These are phyloP conservation scores for Lepisosteus oculatus DNA, from an alignment of 2,113 vertebrate genomes.

Conservation along the genomic window DNA sequence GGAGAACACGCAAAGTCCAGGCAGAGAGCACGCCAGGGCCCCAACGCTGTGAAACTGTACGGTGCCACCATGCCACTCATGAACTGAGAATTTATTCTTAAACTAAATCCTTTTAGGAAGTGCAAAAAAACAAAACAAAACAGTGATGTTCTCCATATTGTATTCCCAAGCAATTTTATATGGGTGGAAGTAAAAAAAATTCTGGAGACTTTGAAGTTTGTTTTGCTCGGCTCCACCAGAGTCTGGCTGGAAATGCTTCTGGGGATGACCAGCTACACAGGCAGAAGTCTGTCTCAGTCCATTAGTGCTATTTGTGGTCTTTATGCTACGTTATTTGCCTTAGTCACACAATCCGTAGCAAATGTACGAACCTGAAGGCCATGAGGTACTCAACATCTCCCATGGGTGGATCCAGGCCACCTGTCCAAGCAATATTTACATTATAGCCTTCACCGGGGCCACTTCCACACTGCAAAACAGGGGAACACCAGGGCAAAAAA, in stretches of 20 bases:
- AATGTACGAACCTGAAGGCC: conserved; percentile 73
- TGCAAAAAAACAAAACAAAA: too few relatives aligned
- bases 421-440: conserved; percentile 80
- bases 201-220: not conserved
- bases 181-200: too few relatives aligned
- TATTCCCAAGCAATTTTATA: too few relatives aligned
- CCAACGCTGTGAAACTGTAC: too few relatives aligned
- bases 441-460: conserved; percentile 66
- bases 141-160: too few relatives aligned
- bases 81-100: too few relatives aligned
- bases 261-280: not conserved
- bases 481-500: conserved; percentile 43
- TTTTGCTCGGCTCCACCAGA: not conserved
- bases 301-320: conserved; percentile 19
- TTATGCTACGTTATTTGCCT: conserved; percentile 7
- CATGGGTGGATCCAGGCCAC: conserved; percentile 74
- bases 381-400: conserved; percentile 72
- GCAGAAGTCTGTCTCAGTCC: conserved; percentile 26
- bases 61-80: too few relatives aligned
- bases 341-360: conserved; percentile 38
- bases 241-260: conserved; percentile 3
- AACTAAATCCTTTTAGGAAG: too few relatives aligned
- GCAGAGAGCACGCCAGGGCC: too few relatives aligned
- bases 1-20: too few relatives aligned
- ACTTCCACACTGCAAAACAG: conserved; percentile 61